Base-by-base conservation (phyloP, 2,113 vertebrate species). In the Corythornis vintsioides region DNA sequence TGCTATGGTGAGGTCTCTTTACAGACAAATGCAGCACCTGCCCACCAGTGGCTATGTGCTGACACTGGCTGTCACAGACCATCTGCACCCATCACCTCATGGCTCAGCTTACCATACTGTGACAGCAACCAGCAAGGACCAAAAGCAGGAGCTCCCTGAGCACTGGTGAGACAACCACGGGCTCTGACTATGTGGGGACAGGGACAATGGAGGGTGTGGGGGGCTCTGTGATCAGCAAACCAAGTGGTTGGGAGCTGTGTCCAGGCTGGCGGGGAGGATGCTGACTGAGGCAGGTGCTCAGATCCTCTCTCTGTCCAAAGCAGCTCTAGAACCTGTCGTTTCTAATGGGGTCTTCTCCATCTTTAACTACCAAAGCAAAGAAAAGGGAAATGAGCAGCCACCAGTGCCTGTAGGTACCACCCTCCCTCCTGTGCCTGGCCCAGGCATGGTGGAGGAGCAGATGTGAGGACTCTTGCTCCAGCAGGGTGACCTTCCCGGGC, bases 401-500 rank as follows among this genome's bases (percentile, higher is more conserved):
- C 24, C 14, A 3, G 43, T 11, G 31, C 1, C 38, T 20, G 20
- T 8, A 31, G 35, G 53, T 25, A 35, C 35, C 38, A 11, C 38
- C 8, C 28, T 26, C 26, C 6, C 35, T 15, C 22, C 10, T 4
- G 0, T 4, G 9, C 26, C 53, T 8, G 50, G 40, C n/a, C 17
- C 45, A 12, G 31, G 4, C 0, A 1, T 26, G 42, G 66, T n/a
- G 20, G 45, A 64, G 42, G 33, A 13, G 16, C 24, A 40, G 16
- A 10, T 12, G 14, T 2, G 4, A 43, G 45, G n/a, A 31, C 10
- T 47, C 71, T 42, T 22, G 2, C 5, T 50, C 48, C 60, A 9
- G 19, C 0, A 0, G 72, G 56, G 40, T 74, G 65, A 50, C 31
- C 4, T 25, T 35, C 43, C 75, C 0, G 0, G 19, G 53, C 35